A percentile compares a stretch with the other conserved stretches of the same genome.
These are phyloP conservation scores for Torymus aiolomorphi DNA, from an alignment of 2,888 invertebrate genomes.

Conservation along the genomic window DNA sequence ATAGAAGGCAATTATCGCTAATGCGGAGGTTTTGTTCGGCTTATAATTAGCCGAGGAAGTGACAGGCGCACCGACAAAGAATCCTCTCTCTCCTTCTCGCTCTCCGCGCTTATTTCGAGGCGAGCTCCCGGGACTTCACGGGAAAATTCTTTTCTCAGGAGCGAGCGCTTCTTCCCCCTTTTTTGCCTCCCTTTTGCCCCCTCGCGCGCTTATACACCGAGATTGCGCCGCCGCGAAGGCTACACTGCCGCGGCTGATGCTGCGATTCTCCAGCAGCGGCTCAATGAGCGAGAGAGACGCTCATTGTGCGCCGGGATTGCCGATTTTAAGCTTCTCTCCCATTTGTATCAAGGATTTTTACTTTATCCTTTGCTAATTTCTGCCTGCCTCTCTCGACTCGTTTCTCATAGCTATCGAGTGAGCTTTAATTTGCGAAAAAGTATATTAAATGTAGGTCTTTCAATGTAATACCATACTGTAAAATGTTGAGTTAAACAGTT, in stretches of 20 bases:
- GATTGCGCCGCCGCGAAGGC: conserved; percentile 8
- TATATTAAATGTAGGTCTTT: too few relatives aligned
- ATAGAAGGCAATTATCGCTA: conserved; percentile 65
- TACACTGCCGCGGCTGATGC: not conserved
- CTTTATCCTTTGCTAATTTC: too few relatives aligned
- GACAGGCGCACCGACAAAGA: conserved; percentile 67
- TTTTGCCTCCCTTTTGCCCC: conserved; percentile 11
- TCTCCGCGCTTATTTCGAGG: conserved; percentile 37
- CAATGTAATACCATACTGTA: too few relatives aligned
- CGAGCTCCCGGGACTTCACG: conserved; percentile 18
- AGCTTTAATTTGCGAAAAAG: too few relatives aligned
- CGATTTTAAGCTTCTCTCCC: too few relatives aligned
- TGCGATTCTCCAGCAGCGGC: too few relatives aligned
- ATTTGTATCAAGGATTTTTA: too few relatives aligned
- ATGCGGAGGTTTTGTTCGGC: conserved; percentile 67
- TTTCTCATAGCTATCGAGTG: too few relatives aligned
- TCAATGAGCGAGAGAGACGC: too few relatives aligned
- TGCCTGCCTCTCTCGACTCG: too few relatives aligned
- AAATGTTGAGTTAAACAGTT: too few relatives aligned
- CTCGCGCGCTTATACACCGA: not conserved
- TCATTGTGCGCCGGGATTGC: too few relatives aligned
- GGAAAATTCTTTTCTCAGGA: conserved; percentile 52
- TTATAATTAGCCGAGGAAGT: conserved; percentile 68
- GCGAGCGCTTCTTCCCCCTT: conserved; percentile 4
- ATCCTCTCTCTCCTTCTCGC: conserved; percentile 31